Conservation (phyloP, 1,140 invertebrate species). For the Drosophila willistoni region DNA sequence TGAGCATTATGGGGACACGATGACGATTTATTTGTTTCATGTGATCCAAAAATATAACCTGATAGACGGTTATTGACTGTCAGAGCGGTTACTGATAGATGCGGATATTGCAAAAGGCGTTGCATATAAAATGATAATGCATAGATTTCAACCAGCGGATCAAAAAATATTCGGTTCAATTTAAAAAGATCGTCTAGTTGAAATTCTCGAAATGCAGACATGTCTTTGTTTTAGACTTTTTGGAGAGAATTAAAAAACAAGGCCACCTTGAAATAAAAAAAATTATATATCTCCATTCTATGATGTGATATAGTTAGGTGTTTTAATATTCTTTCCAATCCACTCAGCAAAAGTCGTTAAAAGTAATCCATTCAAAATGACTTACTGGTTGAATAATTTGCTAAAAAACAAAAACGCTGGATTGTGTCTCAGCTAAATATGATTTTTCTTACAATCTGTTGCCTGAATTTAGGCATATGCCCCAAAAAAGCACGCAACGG, state of each 20-base stretch:
- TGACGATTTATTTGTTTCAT: neutral
- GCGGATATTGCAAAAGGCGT: slow-evolving; percentile 48
- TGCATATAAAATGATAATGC: slow-evolving; percentile 45
- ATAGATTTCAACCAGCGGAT: slow-evolving; percentile 56
- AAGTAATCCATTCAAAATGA: no score
- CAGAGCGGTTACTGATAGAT: slow-evolving; percentile 28
- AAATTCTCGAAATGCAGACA: slow-evolving; percentile 19
- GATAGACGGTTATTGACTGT: slow-evolving; percentile 25
- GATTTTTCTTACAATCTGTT: neutral
- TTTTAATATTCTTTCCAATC: no score
- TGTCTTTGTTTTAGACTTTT: neutral
- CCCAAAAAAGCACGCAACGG: slow-evolving; percentile 4
- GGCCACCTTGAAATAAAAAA: no score
- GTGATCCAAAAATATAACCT: slow-evolving; percentile 57
- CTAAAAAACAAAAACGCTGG: no score
- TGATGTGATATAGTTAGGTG: no score
- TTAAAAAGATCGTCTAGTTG: slow-evolving; percentile 60
- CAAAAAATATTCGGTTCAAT: slow-evolving; percentile 57
- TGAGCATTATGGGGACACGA: slow-evolving; percentile 31
- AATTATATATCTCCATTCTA: no score
- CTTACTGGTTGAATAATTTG: no score
- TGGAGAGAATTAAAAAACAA: neutral
- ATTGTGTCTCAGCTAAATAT: no score
- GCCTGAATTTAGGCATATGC: neutral
- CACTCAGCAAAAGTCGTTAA: no score